phyloP scores from a whole-genome alignment of 2,113 vertebrate species.

The Clinocottus analis region DNA sequence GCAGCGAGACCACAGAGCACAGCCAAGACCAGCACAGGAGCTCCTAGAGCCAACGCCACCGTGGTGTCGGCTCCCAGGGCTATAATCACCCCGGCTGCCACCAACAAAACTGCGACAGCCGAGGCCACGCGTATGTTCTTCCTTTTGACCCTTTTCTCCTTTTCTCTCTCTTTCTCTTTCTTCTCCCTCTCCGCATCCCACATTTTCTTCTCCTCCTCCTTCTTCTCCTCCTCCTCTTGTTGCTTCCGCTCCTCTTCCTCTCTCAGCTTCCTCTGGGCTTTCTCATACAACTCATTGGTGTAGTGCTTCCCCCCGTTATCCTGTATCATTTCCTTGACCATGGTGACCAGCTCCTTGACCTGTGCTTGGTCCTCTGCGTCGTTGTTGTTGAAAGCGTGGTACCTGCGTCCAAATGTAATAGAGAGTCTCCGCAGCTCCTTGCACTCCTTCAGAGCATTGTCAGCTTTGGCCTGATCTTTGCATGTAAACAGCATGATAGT shows the following conservation, averaged over 20 bases:
- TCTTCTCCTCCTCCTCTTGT: constrained; percentile 71
- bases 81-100: constrained; percentile 67
- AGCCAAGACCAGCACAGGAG: constrained; percentile 67
- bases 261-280: constrained; percentile 64
- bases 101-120: constrained; percentile 62
- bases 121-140: constrained; percentile 65
- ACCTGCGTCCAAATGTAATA: constrained; percentile 70
- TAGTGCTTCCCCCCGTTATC: constrained; percentile 75
- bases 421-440: constrained; percentile 72
- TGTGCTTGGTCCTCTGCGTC: constrained; percentile 62
- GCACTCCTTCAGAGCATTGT: constrained; percentile 70
- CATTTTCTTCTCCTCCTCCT: constrained; percentile 72
- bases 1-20: constrained; percentile 67
- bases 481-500: constrained; percentile 81
- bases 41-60: constrained; percentile 76
- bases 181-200: constrained; percentile 76
- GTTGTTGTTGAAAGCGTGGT: constrained; percentile 79
- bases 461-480: constrained; percentile 75
- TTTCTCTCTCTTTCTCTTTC: constrained; percentile 56
- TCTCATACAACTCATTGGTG: constrained; percentile 76
- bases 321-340: constrained; percentile 74
- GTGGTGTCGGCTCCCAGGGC: constrained; percentile 68
- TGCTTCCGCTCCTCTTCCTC: constrained; percentile 68
- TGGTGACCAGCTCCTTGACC: constrained; percentile 70
- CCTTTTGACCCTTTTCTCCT: constrained; percentile 51